These are phyloP conservation scores for Lampris incognitus DNA, from an alignment of 2,113 vertebrate species.

Conservation along the genomic window DNA sequence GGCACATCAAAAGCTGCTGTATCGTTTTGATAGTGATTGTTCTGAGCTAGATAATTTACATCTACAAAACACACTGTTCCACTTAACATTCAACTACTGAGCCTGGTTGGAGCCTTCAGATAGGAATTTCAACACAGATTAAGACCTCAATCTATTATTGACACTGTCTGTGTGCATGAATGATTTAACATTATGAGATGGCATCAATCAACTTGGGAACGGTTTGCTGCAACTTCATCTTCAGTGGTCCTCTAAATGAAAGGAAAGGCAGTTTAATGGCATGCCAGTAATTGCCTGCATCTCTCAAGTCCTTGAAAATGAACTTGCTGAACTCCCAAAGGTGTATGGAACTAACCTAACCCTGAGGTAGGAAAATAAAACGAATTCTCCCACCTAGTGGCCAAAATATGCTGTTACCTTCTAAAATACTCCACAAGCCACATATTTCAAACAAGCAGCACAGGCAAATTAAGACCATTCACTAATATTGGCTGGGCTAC, in stretches of 20 bases:
- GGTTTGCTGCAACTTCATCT: slow-evolving; percentile 21
- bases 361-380: not conserved
- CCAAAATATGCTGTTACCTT: not conserved
- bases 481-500: too few species aligned
- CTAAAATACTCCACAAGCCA: not conserved
- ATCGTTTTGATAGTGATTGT: slow-evolving; percentile 39
- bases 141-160: slow-evolving; percentile 38
- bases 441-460: not conserved
- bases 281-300: slow-evolving; percentile 52
- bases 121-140: slow-evolving; percentile 28
- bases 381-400: slow-evolving; percentile 72
- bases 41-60: slow-evolving; percentile 37
- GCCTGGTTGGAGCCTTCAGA: not conserved
- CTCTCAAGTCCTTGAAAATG: slow-evolving; percentile 68
- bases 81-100: slow-evolving; percentile 38
- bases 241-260: slow-evolving; percentile 37
- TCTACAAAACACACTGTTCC: not conserved
- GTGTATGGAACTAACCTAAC: slow-evolving; percentile 36
- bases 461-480: not conserved
- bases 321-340: slow-evolving; percentile 74
- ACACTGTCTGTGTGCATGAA: slow-evolving; percentile 37
- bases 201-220: slow-evolving; percentile 29
- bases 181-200: slow-evolving; percentile 46
- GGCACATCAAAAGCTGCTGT: slow-evolving; percentile 38
- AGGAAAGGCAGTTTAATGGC: slow-evolving; percentile 33